Conservation (phyloP, 2,113 vertebrate genomes). For the Xyliphius kryptos region DNA sequence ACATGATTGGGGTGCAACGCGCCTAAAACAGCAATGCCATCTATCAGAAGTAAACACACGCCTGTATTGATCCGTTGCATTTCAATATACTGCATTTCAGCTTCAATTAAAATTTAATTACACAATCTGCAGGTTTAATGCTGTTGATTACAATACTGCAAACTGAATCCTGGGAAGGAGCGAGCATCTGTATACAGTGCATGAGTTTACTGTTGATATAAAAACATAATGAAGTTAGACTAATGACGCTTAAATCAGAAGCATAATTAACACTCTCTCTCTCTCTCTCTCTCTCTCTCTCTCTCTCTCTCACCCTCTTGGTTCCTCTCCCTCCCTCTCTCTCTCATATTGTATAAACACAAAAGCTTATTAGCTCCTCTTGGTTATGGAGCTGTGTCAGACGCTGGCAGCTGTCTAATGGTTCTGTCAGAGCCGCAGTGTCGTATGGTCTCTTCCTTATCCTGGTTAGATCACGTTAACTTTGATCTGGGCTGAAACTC, state of each 20-base stretch:
- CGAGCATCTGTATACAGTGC: background rate
- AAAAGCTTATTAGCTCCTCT: slow-evolving; percentile 21
- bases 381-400: slow-evolving; percentile 28
- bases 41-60: too few species aligned
- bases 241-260: slow-evolving; percentile 13
- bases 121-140: slow-evolving; percentile 1
- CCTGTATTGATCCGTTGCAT: too few species aligned
- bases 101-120: background rate
- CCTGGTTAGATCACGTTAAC: slow-evolving; percentile 48
- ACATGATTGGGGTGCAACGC: too few species aligned
- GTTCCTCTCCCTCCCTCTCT: slow-evolving; percentile 4
- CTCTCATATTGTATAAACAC: background rate
- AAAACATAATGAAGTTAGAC: slow-evolving; percentile 14
- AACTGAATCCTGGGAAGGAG: background rate
- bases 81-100: too few species aligned
- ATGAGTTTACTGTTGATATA: slow-evolving; percentile 12
- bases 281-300: slow-evolving; percentile 12
- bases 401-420: slow-evolving; percentile 32
- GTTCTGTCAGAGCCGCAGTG: slow-evolving; percentile 21
- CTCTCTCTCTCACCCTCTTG: too few species aligned
- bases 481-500: slow-evolving; percentile 43
- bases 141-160: background rate
- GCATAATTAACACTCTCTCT: slow-evolving; percentile 18
- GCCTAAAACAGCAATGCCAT: too few species aligned
- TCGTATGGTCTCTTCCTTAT: slow-evolving; percentile 7